Conservation (phyloP, 2,888 invertebrate genomes). For the Molorchus minor region DNA sequence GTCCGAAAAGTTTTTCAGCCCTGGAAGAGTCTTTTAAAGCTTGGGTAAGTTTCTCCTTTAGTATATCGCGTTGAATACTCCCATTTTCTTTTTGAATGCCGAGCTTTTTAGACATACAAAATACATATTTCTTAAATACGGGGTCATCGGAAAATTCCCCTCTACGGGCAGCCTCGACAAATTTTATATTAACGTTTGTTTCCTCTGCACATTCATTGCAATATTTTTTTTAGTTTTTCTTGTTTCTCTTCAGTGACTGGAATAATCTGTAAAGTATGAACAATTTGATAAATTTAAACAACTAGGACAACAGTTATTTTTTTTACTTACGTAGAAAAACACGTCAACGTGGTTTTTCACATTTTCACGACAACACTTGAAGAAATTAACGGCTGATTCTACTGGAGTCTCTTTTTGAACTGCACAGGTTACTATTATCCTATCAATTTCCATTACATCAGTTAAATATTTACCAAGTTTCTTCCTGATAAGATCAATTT, state of each 20-base stretch:
- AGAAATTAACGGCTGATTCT: constrained; percentile 36
- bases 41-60: constrained; percentile 11
- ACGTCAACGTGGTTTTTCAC: neutral
- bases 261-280: neutral
- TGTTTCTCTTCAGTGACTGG: constrained; percentile 28
- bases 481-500: constrained; percentile 19
- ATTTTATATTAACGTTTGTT: neutral
- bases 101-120: constrained; percentile 38
- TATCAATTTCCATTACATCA: constrained; percentile 23
- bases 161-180: constrained; percentile 1
- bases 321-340: constrained; percentile 3
- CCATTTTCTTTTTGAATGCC: constrained; percentile 40
- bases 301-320: neutral
- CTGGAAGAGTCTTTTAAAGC: constrained; percentile 11
- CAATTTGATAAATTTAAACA: neutral
- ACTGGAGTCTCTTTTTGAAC: constrained; percentile 35
- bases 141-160: constrained; percentile 4
- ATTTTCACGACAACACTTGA: constrained; percentile 20
- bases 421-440: constrained; percentile 33
- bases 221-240: neutral
- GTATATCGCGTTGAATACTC: constrained; percentile 34
- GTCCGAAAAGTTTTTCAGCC: constrained; percentile 20
- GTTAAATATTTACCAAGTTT: constrained; percentile 16
- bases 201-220: neutral
- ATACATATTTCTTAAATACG: neutral